phyloP scores from a whole-genome alignment of 1,140 invertebrate species.

The Caenorhabditis elegans region WBcel235 BX284606.5:2431001-2431500 shows the following conservation, averaged over 20 bases:
- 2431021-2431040: neutral
- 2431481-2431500: neutral
- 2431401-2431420: neutral
- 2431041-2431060: neutral
- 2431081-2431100: slow-evolving; percentile 30
- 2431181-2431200: neutral
- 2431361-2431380: slow-evolving; percentile 96
- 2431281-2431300: slow-evolving; percentile 76
- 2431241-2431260: neutral
- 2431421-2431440: neutral
- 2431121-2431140: slow-evolving; percentile 32
- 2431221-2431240: too few species aligned
- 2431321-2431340: slow-evolving; percentile 91
- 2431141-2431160: slow-evolving; percentile 49
- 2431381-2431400: slow-evolving; percentile 78
- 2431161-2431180: neutral
- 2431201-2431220: too few species aligned
- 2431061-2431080: neutral
- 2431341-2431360: slow-evolving; percentile 89
- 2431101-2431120: slow-evolving; percentile 35
- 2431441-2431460: neutral
- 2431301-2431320: slow-evolving; percentile 96
- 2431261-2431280: neutral
- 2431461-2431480: neutral
- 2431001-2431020: neutral